phyloP scores from a whole-genome alignment of 2,888 invertebrate species.

The Scaptodrosophila latifasciaeformis region DNA sequence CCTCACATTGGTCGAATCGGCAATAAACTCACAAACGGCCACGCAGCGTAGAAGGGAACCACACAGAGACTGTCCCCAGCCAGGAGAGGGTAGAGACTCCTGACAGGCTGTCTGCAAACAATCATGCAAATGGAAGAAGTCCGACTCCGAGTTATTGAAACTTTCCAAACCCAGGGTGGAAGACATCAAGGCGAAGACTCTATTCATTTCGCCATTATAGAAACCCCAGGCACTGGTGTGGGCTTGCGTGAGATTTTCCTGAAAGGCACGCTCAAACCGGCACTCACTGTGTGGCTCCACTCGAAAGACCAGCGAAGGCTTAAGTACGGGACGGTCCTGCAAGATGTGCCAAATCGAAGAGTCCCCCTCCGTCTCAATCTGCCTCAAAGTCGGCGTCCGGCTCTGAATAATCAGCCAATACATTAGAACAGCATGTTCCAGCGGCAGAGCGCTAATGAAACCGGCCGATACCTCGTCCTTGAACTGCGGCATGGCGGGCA shows the following conservation, averaged over 20 bases:
- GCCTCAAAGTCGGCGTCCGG: conserved; percentile 8
- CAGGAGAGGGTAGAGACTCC: conserved; percentile 10
- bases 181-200: conserved; percentile 11
- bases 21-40: conserved; percentile 18
- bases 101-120: conserved; percentile 8
- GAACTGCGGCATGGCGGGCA: conserved; percentile 7
- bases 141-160: too few species aligned
- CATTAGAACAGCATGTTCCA: conserved; percentile 14
- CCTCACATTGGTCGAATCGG: background rate
- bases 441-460: background rate
- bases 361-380: conserved; percentile 9
- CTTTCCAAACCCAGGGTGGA: background rate
- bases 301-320: conserved; percentile 18
- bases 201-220: conserved; percentile 20
- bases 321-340: background rate
- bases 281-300: background rate
- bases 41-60: conserved; percentile 22
- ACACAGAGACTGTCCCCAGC: conserved; percentile 21
- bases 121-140: background rate
- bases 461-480: conserved; percentile 2
- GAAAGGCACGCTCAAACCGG: too few species aligned
- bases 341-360: conserved; percentile 16
- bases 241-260: background rate
- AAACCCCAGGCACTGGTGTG: conserved; percentile 14
- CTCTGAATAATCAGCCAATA: conserved; percentile 28